phyloP scores from a whole-genome alignment of 2,113 vertebrate species.

The Phrynosoma platyrhinos region DNA sequence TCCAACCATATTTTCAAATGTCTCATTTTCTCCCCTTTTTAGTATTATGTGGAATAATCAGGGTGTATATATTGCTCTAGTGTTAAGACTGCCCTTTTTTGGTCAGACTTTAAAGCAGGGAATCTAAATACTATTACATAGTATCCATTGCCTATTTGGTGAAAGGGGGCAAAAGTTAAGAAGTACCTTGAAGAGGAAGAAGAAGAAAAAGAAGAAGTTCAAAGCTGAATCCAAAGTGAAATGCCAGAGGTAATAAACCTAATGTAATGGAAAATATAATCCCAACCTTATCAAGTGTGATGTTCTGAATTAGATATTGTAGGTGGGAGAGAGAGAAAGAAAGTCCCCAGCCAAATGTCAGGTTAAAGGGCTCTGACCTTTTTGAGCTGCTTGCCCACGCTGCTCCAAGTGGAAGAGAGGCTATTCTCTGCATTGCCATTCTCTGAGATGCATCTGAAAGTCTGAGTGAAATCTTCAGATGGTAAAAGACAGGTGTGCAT shows the following conservation, averaged over 20 bases:
- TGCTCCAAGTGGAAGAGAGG: not conserved
- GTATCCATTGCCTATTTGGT: not conserved
- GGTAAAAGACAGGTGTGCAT: not conserved
- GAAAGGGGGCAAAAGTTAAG: constrained; percentile 2
- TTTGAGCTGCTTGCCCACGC: not conserved
- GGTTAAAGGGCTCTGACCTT: constrained; percentile 6
- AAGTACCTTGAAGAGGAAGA: not conserved
- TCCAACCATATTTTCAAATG: not conserved
- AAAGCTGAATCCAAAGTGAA: constrained; percentile 14
- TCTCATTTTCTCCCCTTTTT: too few species aligned
- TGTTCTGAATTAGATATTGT: constrained; percentile 18
- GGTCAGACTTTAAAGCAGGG: not conserved
- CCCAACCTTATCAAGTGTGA: not conserved
- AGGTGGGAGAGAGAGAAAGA: not conserved
- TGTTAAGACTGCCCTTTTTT: not conserved
- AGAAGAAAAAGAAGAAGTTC: not conserved
- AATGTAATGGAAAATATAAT: constrained; percentile 28
- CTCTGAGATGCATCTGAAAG: not conserved
- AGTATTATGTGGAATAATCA: not conserved
- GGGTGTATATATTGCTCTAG: not conserved
- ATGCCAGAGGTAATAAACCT: constrained; percentile 5
- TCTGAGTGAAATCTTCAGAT: not conserved
- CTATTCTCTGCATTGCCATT: not conserved
- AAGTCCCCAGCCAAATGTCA: constrained; percentile 3
- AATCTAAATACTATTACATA: not conserved